Evolutionary conservation across 2,888 invertebrate species (phyloP), one percentile per base, ranked within the genome.

Genomic region (Amorpha juglandis): DNA sequence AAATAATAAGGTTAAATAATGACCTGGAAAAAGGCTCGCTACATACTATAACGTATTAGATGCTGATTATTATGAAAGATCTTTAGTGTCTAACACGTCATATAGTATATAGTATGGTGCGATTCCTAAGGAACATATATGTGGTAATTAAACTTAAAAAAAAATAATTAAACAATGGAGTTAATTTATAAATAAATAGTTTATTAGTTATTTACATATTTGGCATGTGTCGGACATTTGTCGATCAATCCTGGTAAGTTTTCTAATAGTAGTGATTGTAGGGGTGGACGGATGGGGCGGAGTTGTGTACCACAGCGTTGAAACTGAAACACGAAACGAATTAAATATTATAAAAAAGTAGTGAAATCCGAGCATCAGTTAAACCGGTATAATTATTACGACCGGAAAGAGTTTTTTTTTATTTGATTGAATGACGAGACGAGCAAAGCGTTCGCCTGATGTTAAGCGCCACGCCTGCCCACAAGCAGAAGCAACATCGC

Each of bases 221-320:
- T 71, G 65, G 69, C 38, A 45, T n/a, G 53, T 53, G 58, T 19
- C 4, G 19, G 42, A 12, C 11, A 38, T 16, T 42, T 58, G 1
- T 58, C 58, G 58, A 42, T 58, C 21, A 47, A 58, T 53, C 33
- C 62, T 52, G 45, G n/a, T 7, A 42, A 42, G 42, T 16, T 27
- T 19, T 58, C 64, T 55, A 70, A 62, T 73, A 77, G 62, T 77
- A 71, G 64, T 74, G 74, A 42, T 75, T 72, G 67, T 77, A 73
- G 0, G 73, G 74, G 68, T 78, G 77, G 64, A 74, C 62, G 27
- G 70, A 73, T 6, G 78, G 74, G 14, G 73, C 75, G 0, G 78
- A 72, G 71, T 77, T 78, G 70, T 75, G 78, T 3, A 78, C 78
- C 27, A 78, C 71, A 4, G 78, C 78, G 68, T 78, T 77, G 69